Base-by-base conservation (phyloP, 2,113 vertebrate genomes). In the Ascaphus truei region DNA sequence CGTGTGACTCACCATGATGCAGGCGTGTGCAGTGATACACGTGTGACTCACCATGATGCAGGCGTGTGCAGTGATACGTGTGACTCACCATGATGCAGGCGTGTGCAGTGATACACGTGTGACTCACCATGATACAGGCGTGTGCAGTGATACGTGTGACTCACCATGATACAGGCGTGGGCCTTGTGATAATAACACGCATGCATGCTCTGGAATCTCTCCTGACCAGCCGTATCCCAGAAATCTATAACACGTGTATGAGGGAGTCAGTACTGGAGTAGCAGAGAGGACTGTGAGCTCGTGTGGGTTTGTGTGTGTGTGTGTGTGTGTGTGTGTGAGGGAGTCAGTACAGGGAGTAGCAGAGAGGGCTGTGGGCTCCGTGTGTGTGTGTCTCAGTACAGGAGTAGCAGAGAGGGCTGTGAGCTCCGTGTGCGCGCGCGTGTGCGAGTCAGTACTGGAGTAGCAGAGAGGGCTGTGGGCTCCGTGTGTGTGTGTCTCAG, bases 141-240 rank as follows among this genome's bases (percentile, higher is more conserved):
- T 12, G 10, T n/a, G 15, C 16, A 45, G n/a, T 39, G 13, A 45
- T 18, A 7, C 41, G 3, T 45, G 3, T 4, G 11, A 25, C 87
- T 76, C 88, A 99, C 97, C 97, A 99, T 94, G 84, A 99, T 92
- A 79, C 96, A 99, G 4, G 96, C 97, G 0, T 98, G 96, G 45
- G 95, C 94, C 83, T 98, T 96, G 77, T 97, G 90, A 81, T 98
- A 99, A 77, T 98, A 99, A 20, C 96, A 98, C 0, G 95, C 91
- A 2, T 98, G 96, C 93, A 99, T 92, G 83, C 92, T 98, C 85
- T 87, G 95, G 86, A 98, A 99, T 33, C 95, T 87, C 71, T 99
- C 97, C 77, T 99, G 97, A 25, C 96, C 96, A 0, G 97, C 96
- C 0, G 96, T 99, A 80, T 98, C 96, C 97, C 96, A 99, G 75